Percentiles rank a stretch among this genome's conserved stretches.
These are phyloP conservation scores for Sympetrum striolatum DNA, from an alignment of 2,888 invertebrate genomes.

Conservation along the genomic window DNA sequence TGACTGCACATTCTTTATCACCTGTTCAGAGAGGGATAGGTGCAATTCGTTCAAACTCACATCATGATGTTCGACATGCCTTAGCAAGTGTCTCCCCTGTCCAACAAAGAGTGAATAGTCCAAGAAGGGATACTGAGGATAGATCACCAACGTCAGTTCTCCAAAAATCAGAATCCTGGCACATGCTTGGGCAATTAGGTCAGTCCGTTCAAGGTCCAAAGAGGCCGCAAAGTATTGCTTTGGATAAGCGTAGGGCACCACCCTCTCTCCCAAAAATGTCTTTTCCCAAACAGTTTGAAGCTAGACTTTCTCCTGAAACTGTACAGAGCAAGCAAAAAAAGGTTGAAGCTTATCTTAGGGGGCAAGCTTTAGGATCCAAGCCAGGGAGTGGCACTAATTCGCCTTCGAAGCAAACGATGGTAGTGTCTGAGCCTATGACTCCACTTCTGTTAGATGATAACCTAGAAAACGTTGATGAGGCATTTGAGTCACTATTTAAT, in stretches of 20 bases:
- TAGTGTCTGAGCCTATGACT: constrained; percentile 52
- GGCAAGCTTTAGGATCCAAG: background rate
- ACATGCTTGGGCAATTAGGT: constrained; percentile 67
- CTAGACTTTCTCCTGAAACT: constrained; percentile 73
- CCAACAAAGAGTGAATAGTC: constrained; percentile 45
- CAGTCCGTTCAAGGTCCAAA: constrained; percentile 52
- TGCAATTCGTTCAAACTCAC: constrained; percentile 33
- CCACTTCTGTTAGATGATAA: constrained; percentile 57
- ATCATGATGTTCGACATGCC: constrained; percentile 45
- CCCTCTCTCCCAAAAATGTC: constrained; percentile 55
- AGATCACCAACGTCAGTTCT: constrained; percentile 51
- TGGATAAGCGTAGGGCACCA: constrained; percentile 49
- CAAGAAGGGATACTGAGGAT: constrained; percentile 41
- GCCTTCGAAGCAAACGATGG: constrained; percentile 51
- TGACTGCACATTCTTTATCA: constrained; percentile 54
- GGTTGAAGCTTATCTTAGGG: constrained; percentile 73
- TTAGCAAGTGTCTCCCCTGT: background rate
- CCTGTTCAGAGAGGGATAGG: constrained; percentile 45
- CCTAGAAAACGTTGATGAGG: constrained; percentile 77
- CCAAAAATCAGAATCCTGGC: constrained; percentile 82
- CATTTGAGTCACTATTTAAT: constrained; percentile 83
- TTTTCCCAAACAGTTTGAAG: constrained; percentile 82
- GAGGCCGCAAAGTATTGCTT: constrained; percentile 53
- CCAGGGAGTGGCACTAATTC: constrained; percentile 46
- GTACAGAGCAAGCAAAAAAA: constrained; percentile 74